Evolutionary conservation across 2,797 vertebrate genomes (phyloP), one percentile per base, ranked within the genome.

Genomic region (Tenualosa thibaudeaui): DNA sequence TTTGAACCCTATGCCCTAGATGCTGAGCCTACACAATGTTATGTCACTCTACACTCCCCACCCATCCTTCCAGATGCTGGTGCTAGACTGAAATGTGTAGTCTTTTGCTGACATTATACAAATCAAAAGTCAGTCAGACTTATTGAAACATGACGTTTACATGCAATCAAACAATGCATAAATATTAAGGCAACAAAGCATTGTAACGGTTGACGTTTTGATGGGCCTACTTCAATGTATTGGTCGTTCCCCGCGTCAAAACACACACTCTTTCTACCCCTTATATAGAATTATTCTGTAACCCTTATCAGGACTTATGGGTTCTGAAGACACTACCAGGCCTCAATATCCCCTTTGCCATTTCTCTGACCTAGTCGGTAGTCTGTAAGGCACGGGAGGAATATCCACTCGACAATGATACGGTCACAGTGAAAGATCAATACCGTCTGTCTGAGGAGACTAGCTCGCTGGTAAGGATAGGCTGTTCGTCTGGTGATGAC

Each of bases 11-110:
- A n/a, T 68, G n/a, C 60, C 8, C 24, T 26, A 68, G 65, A 26
- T 71, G 65, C 65, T 71, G 65, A 71, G 65, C 26, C 26, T 37
- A 71, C 65, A 71, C 65, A 71, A 71, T 37, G 65, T 17, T 71
- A 5, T 37, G 26, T 71, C 65, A 71, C 10, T 12, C 65, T 37
- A 71, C 3, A 3, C 26, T 40, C 31, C 3, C 26, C n/a, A 24
- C 58, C 7, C 22, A 49, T 5, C 58, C 22, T 62, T 8, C 7
- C 22, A 62, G 58, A 62, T 8, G n/a, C 7, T 9, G 22, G 2
- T 8, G 7, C 46, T 49, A 49, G 46, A 49, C 46, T 49, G 46
- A 5, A 49, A 5, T 49, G 1, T 15, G 31, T 31, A 31, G 31
- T 31, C 53, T 54, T 15, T 54, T 54, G 13, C 53, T 13, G 2